phyloP scores from a whole-genome alignment of 2,113 vertebrate species.

The Takifugu flavidus region DNA sequence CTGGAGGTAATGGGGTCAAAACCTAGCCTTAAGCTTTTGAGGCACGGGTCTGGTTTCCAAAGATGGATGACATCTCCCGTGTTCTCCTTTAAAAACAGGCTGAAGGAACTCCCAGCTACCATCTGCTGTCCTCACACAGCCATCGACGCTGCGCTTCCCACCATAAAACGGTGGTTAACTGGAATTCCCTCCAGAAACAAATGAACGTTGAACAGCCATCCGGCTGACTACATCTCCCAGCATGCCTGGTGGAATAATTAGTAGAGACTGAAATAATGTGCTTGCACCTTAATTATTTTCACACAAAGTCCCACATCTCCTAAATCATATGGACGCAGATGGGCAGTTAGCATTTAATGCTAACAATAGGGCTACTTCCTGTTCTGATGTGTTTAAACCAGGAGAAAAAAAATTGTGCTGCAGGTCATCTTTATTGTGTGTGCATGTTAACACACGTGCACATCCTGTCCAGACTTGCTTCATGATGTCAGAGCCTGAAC shows the following conservation, averaged over 20 bases:
- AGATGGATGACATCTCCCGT: too few relatives aligned
- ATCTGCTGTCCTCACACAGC: conserved; percentile 35
- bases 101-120: conserved; percentile 13
- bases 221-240: conserved; percentile 14
- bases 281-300: too few relatives aligned
- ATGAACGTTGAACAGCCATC: conserved; percentile 17
- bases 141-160: conserved; percentile 30
- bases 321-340: too few relatives aligned
- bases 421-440: not conserved
- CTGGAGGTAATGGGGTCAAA: conserved; percentile 36
- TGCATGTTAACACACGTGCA: not conserved
- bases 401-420: too few relatives aligned
- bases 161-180: conserved; percentile 49
- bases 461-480: not conserved
- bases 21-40: conserved; percentile 39
- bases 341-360: too few relatives aligned
- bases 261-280: too few relatives aligned
- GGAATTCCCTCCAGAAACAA: conserved; percentile 28
- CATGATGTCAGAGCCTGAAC: not conserved
- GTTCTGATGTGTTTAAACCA: too few relatives aligned
- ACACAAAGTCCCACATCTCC: not conserved
- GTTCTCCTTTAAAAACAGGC: not conserved
- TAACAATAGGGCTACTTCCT: too few relatives aligned
- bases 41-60: conserved; percentile 9
- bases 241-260: not conserved